phyloP scores from a whole-genome alignment of 1,140 invertebrate genomes.

The Maniola jurtina region DNA sequence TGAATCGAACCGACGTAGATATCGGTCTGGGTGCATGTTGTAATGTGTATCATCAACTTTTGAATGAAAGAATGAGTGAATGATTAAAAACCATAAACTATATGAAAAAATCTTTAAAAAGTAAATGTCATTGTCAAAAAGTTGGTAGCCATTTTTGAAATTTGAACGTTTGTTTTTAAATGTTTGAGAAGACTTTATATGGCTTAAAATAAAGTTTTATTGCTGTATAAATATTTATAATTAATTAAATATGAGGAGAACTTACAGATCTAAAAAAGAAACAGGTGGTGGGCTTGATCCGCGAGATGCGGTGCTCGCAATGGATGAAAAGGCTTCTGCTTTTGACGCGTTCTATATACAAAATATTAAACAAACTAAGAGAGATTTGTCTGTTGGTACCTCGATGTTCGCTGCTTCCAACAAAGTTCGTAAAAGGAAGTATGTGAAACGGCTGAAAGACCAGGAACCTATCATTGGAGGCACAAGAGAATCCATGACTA shows the following conservation, averaged over 20 bases:
- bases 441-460: conserved; percentile 54
- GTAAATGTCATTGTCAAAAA: background rate
- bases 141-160: background rate
- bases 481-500: conserved; percentile 31
- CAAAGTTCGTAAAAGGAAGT: conserved; percentile 65
- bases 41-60: too few relatives aligned
- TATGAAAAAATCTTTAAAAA: background rate
- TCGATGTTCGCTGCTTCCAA: conserved; percentile 47
- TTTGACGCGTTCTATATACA: conserved; percentile 71
- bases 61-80: too few relatives aligned
- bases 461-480: conserved; percentile 18
- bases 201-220: too few relatives aligned
- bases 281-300: conserved; percentile 50
- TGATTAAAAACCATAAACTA: too few relatives aligned
- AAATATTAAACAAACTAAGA: conserved; percentile 70
- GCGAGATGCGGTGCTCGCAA: conserved; percentile 48
- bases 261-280: conserved; percentile 70
- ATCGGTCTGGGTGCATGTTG: too few relatives aligned
- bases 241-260: conserved; percentile 52
- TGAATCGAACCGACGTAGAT: too few relatives aligned
- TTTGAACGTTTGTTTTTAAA: conserved; percentile 34
- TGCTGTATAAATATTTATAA: background rate
- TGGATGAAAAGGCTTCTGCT: conserved; percentile 56
- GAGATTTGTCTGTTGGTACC: conserved; percentile 55
- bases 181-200: conserved; percentile 7